Percentiles rank a stretch among this genome's conserved stretches.
These are phyloP conservation scores for Tanaodytes sp. DNA, from an alignment of 2,888 invertebrate genomes.

Conservation along the genomic window DNA sequence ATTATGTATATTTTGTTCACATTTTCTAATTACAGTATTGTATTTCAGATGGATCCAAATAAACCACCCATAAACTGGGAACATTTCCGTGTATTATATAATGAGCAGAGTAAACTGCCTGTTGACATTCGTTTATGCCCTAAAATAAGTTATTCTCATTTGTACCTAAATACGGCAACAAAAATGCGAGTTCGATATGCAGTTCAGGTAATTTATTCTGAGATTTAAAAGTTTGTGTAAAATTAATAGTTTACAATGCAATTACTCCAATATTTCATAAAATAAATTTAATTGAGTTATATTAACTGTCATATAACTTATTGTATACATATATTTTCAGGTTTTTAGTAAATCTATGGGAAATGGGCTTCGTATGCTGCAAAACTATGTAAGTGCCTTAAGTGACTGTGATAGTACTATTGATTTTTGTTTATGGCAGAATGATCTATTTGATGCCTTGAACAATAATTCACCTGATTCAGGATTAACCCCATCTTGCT, in stretches of 20 bases:
- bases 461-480: neutral
- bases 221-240: neutral
- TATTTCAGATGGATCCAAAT: slow-evolving; percentile 16
- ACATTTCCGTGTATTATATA: slow-evolving; percentile 4
- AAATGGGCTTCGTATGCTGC: neutral
- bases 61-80: slow-evolving; percentile 1
- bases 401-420: neutral
- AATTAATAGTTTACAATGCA: neutral
- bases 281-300: too few relatives aligned
- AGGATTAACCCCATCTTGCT: neutral
- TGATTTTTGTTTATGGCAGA: neutral
- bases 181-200: slow-evolving; percentile 29
- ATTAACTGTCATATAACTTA: too few relatives aligned
- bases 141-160: slow-evolving; percentile 10
- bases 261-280: too few relatives aligned
- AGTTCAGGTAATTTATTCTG: slow-evolving; percentile 12
- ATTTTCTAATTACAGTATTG: too few relatives aligned
- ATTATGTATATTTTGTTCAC: too few relatives aligned
- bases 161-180: slow-evolving; percentile 12
- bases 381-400: neutral
- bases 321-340: too few relatives aligned
- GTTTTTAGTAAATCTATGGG: neutral
- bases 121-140: slow-evolving; percentile 15
- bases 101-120: slow-evolving; percentile 1
- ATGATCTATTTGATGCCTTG: neutral